These are phyloP conservation scores for Adelphocoris suturalis DNA, from an alignment of 2,888 invertebrate species.

Conservation along the genomic window DNA sequence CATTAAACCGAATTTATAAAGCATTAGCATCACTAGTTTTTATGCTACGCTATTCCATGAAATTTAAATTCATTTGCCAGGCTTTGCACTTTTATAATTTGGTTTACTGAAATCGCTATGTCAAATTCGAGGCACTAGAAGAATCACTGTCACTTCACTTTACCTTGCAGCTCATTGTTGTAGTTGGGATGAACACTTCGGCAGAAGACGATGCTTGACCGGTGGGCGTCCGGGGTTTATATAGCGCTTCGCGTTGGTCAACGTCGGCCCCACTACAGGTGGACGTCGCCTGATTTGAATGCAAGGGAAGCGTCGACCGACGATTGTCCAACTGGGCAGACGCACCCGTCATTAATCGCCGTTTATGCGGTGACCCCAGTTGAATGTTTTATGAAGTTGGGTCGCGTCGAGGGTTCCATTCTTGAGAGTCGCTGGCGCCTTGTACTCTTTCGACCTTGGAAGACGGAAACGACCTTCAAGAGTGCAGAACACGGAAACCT, in stretches of 20 bases:
- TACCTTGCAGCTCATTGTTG: constrained; percentile 68
- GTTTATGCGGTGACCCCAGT: constrained; percentile 32
- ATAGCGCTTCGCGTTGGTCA: neutral
- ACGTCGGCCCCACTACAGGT: neutral
- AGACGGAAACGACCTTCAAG: too few relatives aligned
- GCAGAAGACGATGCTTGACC: constrained; percentile 27
- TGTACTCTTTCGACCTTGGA: neutral
- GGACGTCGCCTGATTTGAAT: neutral
- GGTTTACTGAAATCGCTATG: neutral
- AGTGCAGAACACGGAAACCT: too few relatives aligned
- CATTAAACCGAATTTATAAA: neutral
- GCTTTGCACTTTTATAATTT: neutral
- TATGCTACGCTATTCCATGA: neutral
- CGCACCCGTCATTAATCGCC: constrained; percentile 27
- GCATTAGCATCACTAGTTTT: neutral
- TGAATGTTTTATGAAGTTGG: constrained; percentile 35
- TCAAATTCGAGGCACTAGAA: neutral
- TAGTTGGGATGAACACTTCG: neutral
- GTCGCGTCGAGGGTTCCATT: neutral
- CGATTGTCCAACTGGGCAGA: constrained; percentile 26
- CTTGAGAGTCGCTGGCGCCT: neutral
- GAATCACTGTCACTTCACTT: constrained; percentile 40
- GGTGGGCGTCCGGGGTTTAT: neutral
- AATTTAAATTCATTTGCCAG: neutral
- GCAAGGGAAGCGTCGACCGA: neutral